These are phyloP conservation scores for Ylistrum balloti DNA, from an alignment of 1,140 invertebrate species.

Conservation along the genomic window DNA sequence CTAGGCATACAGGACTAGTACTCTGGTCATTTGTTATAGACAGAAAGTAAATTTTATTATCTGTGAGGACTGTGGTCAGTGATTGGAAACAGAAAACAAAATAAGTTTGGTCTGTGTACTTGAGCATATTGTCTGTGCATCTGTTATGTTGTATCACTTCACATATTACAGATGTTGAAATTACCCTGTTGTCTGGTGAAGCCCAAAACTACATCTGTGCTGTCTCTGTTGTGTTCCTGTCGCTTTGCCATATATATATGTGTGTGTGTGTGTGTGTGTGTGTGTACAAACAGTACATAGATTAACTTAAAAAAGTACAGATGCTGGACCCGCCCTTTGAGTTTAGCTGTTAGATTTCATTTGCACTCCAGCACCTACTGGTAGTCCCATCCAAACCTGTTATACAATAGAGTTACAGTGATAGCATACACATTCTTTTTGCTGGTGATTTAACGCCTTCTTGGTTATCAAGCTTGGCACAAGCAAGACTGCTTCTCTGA, in stretches of 20 bases:
- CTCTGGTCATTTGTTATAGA: too few relatives aligned
- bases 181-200: neutral
- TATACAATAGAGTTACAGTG: neutral
- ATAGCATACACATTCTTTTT: neutral
- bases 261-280: too few relatives aligned
- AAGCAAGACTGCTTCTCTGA: neutral
- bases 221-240: neutral
- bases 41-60: too few relatives aligned
- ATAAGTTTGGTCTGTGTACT: too few relatives aligned
- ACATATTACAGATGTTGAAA: neutral
- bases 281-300: conserved; percentile 11
- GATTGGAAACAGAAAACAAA: neutral
- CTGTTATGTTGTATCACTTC: neutral
- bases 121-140: neutral
- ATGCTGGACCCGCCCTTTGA: neutral
- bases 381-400: neutral
- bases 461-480: neutral
- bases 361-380: neutral
- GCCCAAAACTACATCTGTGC: neutral
- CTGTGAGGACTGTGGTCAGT: neutral
- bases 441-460: neutral
- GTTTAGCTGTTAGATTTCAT: neutral
- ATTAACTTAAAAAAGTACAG: neutral
- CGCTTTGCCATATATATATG: neutral
- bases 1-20: too few relatives aligned